These are phyloP conservation scores for Accipiter virgatus DNA, from an alignment of 2,113 vertebrate species.

Conservation along the genomic window DNA sequence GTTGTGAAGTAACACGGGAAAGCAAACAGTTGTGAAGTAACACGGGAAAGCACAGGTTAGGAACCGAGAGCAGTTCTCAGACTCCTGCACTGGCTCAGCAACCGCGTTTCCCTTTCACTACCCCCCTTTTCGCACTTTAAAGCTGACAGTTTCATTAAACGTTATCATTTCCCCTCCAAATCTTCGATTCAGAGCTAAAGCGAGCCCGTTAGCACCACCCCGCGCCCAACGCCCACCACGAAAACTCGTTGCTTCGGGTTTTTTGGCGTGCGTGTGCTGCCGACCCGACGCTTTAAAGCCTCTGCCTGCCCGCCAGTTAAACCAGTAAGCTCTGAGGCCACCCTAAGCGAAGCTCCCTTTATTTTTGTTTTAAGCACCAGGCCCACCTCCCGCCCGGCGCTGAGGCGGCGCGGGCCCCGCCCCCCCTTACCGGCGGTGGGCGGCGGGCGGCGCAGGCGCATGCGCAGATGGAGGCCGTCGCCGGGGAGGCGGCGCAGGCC, in stretches of 20 bases:
- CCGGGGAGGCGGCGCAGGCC: conserved; percentile 52
- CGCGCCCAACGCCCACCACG: accelerated
- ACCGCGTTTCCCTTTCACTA: accelerated
- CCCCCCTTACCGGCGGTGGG: too few species aligned
- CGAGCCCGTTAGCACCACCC: not conserved
- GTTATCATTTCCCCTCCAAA: not conserved
- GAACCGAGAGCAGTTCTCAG: not conserved
- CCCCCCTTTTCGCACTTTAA: not conserved
- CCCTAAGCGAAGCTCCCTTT: too few species aligned
- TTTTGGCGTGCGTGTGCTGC: too few species aligned
- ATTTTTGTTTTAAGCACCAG: too few species aligned
- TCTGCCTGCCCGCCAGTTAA: too few species aligned
- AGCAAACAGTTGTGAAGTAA: not conserved
- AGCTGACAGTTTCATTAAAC: accelerated
- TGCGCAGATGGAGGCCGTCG: too few species aligned
- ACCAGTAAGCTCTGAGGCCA: too few species aligned
- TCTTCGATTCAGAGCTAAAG: not conserved
- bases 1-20: not conserved
- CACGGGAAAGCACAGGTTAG: accelerated
- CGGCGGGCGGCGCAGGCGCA: too few species aligned
- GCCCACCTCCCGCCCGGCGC: too few species aligned
- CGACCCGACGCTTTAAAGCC: too few species aligned
- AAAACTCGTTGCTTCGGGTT: too few species aligned
- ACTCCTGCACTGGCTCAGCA: not conserved
- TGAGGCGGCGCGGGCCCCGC: too few species aligned